Conservation (phyloP, 2,888 invertebrate species). For the Eupithecia subfuscata region DNA sequence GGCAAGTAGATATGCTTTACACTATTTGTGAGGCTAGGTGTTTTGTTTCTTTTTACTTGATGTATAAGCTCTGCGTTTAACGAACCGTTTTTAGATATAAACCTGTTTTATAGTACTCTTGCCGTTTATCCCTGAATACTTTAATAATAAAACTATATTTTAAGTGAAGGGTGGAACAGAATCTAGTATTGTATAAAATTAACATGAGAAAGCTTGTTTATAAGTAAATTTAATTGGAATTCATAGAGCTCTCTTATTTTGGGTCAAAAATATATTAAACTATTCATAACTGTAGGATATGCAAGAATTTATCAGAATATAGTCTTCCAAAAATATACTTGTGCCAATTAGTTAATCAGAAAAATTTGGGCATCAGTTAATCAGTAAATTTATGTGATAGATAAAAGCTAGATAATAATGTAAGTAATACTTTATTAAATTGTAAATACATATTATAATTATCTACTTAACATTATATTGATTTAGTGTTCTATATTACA, state of each 20-base stretch:
- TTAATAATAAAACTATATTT: not conserved
- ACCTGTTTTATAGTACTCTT: not conserved
- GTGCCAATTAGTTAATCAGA: not conserved
- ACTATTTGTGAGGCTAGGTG: not conserved
- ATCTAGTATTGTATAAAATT: not conserved
- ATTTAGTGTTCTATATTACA: not conserved
- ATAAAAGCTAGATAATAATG: not conserved
- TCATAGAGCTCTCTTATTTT: not conserved
- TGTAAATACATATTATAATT: not conserved
- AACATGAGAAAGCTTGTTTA: not conserved
- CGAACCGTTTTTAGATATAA: not conserved
- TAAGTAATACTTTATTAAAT: not conserved
- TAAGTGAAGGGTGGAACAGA: not conserved
- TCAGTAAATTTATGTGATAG: not conserved
- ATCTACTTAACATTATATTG: not conserved
- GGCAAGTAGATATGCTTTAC: not conserved
- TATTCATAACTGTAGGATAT: not conserved
- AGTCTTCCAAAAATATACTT: not conserved
- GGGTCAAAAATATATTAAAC: not conserved
- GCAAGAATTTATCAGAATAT: not conserved
- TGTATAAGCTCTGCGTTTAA: not conserved
- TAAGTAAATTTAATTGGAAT: not conserved
- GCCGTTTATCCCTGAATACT: not conserved
- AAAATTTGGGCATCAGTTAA: not conserved
- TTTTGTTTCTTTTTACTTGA: not conserved